Percentiles rank a stretch among this genome's conserved stretches.
These are phyloP conservation scores for Ormyrus rosae DNA, from an alignment of 2,888 invertebrate genomes.

Conservation along the genomic window DNA sequence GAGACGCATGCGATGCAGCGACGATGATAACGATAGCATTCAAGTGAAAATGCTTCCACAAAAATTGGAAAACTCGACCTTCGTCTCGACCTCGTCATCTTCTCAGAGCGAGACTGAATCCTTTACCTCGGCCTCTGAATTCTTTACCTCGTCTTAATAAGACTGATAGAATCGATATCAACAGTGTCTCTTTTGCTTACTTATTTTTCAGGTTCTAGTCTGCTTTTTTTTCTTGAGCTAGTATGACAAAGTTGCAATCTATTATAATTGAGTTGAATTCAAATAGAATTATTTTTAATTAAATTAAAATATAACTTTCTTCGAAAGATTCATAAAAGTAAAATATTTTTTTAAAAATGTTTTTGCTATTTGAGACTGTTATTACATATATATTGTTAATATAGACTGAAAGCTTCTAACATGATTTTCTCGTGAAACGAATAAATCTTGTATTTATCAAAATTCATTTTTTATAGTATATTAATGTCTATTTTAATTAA, in stretches of 20 bases:
- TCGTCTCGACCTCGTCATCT: constrained; percentile 53
- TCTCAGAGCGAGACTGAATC: constrained; percentile 65
- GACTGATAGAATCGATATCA: constrained; percentile 7
- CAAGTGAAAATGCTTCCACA: constrained; percentile 51
- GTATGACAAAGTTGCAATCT: no score
- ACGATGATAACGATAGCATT: constrained; percentile 44
- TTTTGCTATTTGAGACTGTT: no score
- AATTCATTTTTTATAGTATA: no score
- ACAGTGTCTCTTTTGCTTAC: constrained; percentile 1
- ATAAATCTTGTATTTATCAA: no score
- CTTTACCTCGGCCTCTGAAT: constrained; percentile 60
- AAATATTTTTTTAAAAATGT: no score
- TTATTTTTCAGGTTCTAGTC: background rate
- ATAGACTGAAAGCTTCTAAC: no score
- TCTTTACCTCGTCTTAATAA: constrained; percentile 33
- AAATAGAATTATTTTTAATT: background rate
- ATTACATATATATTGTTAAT: no score
- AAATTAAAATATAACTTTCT: background rate
- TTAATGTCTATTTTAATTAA: no score
- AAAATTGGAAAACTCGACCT: background rate
- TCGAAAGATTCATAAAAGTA: no score
- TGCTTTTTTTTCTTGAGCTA: background rate
- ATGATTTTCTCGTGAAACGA: no score
- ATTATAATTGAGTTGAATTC: no score
- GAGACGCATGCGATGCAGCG: constrained; percentile 43